phyloP scores from a whole-genome alignment of 1,140 invertebrate genomes.

The Drosophila hydei region DNA sequence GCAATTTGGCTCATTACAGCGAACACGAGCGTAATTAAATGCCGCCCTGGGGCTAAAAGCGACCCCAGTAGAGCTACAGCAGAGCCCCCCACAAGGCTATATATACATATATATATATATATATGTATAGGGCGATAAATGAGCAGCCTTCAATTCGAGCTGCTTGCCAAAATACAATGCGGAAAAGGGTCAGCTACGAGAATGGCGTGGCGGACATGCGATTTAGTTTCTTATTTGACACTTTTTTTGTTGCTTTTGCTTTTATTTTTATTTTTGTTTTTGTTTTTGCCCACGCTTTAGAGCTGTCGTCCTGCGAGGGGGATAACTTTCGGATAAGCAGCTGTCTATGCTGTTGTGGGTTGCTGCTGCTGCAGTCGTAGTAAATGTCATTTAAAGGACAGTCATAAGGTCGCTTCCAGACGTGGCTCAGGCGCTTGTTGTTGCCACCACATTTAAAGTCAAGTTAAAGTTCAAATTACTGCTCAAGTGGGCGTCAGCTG shows the following conservation, averaged over 20 bases:
- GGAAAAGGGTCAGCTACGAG: constrained; percentile 41
- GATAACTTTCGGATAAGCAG: constrained; percentile 1
- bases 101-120: constrained; percentile 1
- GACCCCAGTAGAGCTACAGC: constrained; percentile 57
- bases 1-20: constrained; percentile 79
- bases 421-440: no score
- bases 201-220: constrained; percentile 62
- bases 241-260: constrained; percentile 50
- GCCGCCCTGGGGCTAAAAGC: constrained; percentile 53
- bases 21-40: constrained; percentile 80
- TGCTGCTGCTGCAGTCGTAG: constrained; percentile 61
- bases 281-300: constrained; percentile 5
- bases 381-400: constrained; percentile 82
- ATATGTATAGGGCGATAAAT: constrained; percentile 19
- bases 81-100: constrained; percentile 32
- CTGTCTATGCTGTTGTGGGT: constrained; percentile 14
- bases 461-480: constrained; percentile 80
- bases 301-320: constrained; percentile 10
- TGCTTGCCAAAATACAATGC: constrained; percentile 32
- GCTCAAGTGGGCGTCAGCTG: constrained; percentile 64
- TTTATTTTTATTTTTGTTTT: constrained; percentile 33
- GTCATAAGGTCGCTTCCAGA: constrained; percentile 64
- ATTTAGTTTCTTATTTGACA: constrained; percentile 83
- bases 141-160: constrained; percentile 32
- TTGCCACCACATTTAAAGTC: constrained; percentile 67